phyloP scores from a whole-genome alignment of 2,113 vertebrate genomes.

The Pomatostomus ruficeps region DNA sequence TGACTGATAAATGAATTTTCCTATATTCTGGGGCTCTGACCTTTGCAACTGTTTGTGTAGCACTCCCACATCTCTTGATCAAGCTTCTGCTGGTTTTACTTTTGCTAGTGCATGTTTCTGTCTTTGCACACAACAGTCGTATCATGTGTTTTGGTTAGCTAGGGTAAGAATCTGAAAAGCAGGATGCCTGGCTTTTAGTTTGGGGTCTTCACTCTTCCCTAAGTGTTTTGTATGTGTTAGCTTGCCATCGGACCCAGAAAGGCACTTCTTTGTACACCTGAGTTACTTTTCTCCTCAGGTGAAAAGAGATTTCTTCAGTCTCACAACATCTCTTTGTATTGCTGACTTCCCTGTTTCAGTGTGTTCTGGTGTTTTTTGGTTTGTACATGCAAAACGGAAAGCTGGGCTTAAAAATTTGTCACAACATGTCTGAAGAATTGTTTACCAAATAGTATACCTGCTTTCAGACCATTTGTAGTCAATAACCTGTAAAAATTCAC shows the following conservation, averaged over 20 bases:
- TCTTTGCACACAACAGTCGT: not conserved
- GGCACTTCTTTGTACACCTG: not conserved
- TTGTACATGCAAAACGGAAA: not conserved
- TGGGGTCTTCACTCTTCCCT: not conserved
- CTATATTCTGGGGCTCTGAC: not conserved
- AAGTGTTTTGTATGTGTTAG: not conserved
- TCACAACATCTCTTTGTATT: not conserved
- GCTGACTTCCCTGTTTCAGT: not conserved
- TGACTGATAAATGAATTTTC: not conserved
- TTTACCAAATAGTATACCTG: not conserved
- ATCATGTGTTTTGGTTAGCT: accelerated
- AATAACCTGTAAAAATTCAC: not conserved
- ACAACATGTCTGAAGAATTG: not conserved
- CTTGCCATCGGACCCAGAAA: not conserved
- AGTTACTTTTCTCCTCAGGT: not conserved
- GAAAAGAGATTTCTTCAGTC: not conserved
- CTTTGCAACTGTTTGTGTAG: not conserved
- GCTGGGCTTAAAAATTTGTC: not conserved
- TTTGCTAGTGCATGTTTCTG: not conserved
- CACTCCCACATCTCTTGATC: not conserved
- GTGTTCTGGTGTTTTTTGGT: not conserved
- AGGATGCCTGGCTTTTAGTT: not conserved
- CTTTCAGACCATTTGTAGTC: not conserved
- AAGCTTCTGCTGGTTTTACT: not conserved
- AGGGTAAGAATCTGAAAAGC: not conserved